Base-by-base conservation (phyloP, 2,797 vertebrate genomes). In the Sparidentex hasta region DNA sequence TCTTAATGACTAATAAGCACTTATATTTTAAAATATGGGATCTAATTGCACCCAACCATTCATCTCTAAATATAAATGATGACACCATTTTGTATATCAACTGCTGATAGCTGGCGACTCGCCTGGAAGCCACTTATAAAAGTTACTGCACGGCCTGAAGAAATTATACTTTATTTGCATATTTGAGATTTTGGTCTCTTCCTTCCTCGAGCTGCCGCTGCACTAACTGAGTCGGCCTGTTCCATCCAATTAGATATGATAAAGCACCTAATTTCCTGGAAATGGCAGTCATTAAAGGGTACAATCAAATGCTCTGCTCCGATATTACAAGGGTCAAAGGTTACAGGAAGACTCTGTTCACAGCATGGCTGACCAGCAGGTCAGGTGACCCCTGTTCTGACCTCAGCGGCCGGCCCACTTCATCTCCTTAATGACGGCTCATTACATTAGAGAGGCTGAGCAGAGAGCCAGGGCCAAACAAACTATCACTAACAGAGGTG, bases 341-440 rank as follows among this genome's bases (percentile, higher is more conserved):
- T 94, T 83, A 87, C 82, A 74, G 82, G 54, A 90, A 82, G 85
- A 86, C 83, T 80, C 91, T 88, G 87, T 90, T 94, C 84, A 78
- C 48, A 82, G 89, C 83, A 85, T 64, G 82, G 69, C 77, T 69
- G 88, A 94, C 41, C 83, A 88, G 87, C 74, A 72, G 77, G 84
- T 90, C 78, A 71, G 74, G 65, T 64, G 88, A 92, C 91, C 89
- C 88, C 20, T 57, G 87, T 67, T 73, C 88, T 83, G 92, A 90
- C 85, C 94, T 81, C 44, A 0, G 83, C 41, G 64, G 59, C 33
- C 20, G 5, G 80, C 87, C 86, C 88, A 76, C 90, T 90, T 91
- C 91, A 94, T 94, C 92, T 90, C 87, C 84, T 94, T 94, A 89
- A 94, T 87, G 88, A 92, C 13, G 76, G 84, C 84, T 94, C 84